A percentile compares a stretch with the other conserved stretches of the same genome.
Evolutionary conservation across 2,888 invertebrate species (phyloP).

Genomic region (Euphydryas editha): DNA sequence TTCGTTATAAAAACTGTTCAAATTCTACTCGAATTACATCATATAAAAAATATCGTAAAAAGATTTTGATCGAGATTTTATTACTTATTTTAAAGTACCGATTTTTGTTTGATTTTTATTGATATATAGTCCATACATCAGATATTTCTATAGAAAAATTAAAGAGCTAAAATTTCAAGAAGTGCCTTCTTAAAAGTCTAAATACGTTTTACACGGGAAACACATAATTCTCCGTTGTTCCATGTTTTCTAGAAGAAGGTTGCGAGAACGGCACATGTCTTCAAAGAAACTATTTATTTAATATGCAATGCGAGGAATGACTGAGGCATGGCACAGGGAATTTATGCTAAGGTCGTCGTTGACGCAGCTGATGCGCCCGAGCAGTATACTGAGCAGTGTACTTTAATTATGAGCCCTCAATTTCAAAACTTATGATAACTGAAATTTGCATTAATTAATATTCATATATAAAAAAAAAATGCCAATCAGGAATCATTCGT

Average conservation of each 20-base stretch:
- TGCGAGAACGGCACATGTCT: conserved; percentile 36
- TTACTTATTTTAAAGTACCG: neutral
- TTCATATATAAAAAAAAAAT: too few species aligned
- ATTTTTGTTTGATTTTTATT: neutral
- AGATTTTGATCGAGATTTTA: neutral
- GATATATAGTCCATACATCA: neutral
- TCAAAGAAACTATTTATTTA: conserved; percentile 46
- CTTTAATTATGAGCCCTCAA: neutral
- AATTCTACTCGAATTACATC: too few species aligned
- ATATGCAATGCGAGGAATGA: conserved; percentile 45
- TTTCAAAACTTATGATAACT: conserved; percentile 1
- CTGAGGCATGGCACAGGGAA: conserved; percentile 44
- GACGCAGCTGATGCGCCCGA: conserved; percentile 40
- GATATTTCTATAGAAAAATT: conserved; percentile 9
- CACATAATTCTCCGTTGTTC: conserved; percentile 20
- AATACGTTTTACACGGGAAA: conserved; percentile 34
- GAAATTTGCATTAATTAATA: conserved; percentile 13
- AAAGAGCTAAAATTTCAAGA: conserved; percentile 15
- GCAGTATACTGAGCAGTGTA: conserved; percentile 33
- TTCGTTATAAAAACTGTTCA: too few species aligned
- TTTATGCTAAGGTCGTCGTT: conserved; percentile 45
- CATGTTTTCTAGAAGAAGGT: conserved; percentile 28
- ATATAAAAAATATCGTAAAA: neutral
- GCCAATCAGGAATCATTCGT: too few species aligned
- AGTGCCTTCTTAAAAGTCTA: conserved; percentile 27